Evolutionary conservation across 23 tunicate species (phyloP), one percentile per base, ranked within the genome.

Genomic region (Trididemnum nubilum): DNA sequence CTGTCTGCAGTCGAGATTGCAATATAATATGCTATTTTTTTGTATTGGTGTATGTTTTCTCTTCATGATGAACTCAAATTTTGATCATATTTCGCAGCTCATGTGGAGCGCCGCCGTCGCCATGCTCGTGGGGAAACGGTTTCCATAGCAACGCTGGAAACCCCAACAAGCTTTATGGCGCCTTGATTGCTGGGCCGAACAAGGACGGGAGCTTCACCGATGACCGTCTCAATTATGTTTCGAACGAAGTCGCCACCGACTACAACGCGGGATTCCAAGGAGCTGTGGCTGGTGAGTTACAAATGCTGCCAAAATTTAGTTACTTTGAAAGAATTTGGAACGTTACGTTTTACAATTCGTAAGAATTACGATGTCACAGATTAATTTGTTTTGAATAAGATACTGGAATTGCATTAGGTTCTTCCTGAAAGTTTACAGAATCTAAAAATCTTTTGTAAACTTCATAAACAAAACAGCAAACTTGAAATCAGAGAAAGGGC

Each of bases 241-340:
- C 85, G 0, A 90, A 90, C 61, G 96, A 90, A 70, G 96, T 90
- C 36, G 96, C 96, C 35, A 80, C 86, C 7, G 96, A 90, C 58
- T 90, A 85, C 83, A 90, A 90, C 36, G 96, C 96, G 9, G 96
- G 96, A 35, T 90, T 85, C 57, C 96, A 90, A 71, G 86, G 88
- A 25, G 94, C 94, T 27, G 52, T 89, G 0, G 94, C 94, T 37
- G 94, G 94, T 89, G 78, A 83, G 82, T 26, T 33, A 70, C 71
- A 64, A 64, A 64, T 7, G 25, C 71, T 64, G 18, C 12, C 15
- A 9, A 9, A 49, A 9, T 18, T 49, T 12, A 49, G 18, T 49
- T 49, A 9, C 18, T 49, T 49, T 49, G 18, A 49, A 49, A 49
- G 12, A 18, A 12, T 18, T 49, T 49, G 57, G 57, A 49, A 49